phyloP scores from a whole-genome alignment of 2,888 invertebrate species.

The Macropis europaea region DNA sequence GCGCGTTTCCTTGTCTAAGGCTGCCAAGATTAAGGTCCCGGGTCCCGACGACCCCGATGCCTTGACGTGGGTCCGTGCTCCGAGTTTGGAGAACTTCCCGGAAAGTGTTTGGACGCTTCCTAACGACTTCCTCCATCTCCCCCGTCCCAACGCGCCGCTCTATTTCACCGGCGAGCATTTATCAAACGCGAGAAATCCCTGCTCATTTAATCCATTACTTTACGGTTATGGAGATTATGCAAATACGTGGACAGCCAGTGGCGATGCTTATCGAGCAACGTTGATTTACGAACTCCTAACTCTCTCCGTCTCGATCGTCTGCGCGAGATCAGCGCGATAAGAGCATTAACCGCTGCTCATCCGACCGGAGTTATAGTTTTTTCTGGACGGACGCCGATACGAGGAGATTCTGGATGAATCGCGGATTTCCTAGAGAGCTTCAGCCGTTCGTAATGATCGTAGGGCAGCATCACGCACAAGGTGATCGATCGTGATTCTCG shows the following conservation, averaged over 20 bases:
- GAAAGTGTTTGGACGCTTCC: constrained; percentile 63
- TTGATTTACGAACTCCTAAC: constrained; percentile 37
- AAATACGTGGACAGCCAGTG: constrained; percentile 16
- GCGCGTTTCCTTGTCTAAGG: constrained; percentile 46
- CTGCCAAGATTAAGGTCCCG: constrained; percentile 65
- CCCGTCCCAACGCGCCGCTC: constrained; percentile 20
- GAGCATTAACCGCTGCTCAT: not conserved
- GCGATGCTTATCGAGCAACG: constrained; percentile 14
- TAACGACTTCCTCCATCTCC: constrained; percentile 55
- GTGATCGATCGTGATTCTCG: too few species aligned
- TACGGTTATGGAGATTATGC: constrained; percentile 39
- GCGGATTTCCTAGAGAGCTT: constrained; percentile 36
- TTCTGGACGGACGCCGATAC: constrained; percentile 7
- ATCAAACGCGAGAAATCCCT: constrained; percentile 49
- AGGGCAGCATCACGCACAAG: constrained; percentile 68
- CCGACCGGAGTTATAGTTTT: not conserved
- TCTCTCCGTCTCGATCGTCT: not conserved
- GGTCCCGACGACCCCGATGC: constrained; percentile 54
- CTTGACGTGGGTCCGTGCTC: constrained; percentile 66
- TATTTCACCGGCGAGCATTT: constrained; percentile 52
- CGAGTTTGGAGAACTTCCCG: constrained; percentile 62
- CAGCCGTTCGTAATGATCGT: constrained; percentile 71
- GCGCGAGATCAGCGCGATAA: constrained; percentile 7
- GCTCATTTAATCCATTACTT: constrained; percentile 41
- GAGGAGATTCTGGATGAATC: constrained; percentile 46